Evolutionary conservation across 2,113 vertebrate genomes (phyloP), one percentile per base, ranked within the genome.

Genomic region (Silurus glanis): DNA sequence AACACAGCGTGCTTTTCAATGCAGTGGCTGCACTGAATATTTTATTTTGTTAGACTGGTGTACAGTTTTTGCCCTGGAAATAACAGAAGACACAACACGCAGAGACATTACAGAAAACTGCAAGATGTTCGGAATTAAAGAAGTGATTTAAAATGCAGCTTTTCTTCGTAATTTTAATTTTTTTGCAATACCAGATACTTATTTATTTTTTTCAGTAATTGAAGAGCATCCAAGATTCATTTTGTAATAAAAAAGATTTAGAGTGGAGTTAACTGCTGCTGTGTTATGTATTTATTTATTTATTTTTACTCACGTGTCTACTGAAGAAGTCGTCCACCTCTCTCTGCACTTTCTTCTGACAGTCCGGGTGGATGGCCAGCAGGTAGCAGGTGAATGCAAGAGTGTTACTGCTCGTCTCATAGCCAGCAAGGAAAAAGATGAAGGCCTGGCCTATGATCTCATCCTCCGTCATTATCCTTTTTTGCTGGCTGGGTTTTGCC

Each of bases 381-480:
- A 98, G 92, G 94, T 98, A 98, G 6, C 96, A 97, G 90, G 94
- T 90, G 23, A 99, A 99, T 61, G 93, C 96, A 56, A 99, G 92
- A 0, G 96, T 95, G 92, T 93, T 98, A 86, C 96, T 96, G 90
- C 95, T 94, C 58, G 97, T 97, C 93, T 99, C 96, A 0, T 97
- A 97, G 5, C 97, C 97, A 0, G 97, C 97, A 0, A 98, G 92
- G 76, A 99, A 95, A 91, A 99, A 99, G 84, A 99, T 83, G 88
- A 96, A 96, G 47, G 97, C 94, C 89, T 99, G 98, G 59, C 97
- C 97, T 86, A 97, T 93, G 0, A 99, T 94, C 92, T 99, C 97
- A 17, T 99, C 97, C 76, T 96, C 96, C 0, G 93, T 97, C 80
- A 99, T 92, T 0, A 16, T 92, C 76, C 92, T 94, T 90, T 90